phyloP scores from a whole-genome alignment of 2,888 invertebrate species.

The Xestoiulus laeticollis region DNA sequence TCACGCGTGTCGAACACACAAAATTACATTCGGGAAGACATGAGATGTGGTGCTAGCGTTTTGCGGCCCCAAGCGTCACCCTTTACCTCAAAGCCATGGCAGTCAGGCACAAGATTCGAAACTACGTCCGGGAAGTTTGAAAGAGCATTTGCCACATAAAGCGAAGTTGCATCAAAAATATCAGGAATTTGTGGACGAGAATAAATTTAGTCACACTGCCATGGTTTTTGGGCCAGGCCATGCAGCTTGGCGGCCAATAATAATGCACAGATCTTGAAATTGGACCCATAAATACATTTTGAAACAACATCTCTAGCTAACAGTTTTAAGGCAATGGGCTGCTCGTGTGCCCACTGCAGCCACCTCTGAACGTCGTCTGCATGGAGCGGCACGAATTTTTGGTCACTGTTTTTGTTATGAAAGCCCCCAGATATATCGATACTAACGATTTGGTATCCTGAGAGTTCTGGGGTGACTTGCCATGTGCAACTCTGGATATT shows the following conservation, averaged over 20 bases:
- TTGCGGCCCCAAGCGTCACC: neutral
- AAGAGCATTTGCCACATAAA: neutral
- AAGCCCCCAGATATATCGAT: neutral
- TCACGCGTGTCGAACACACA: neutral
- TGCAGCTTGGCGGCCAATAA: neutral
- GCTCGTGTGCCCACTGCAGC: neutral
- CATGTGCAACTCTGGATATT: neutral
- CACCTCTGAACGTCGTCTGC: neutral
- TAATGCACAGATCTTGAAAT: slow-evolving; percentile 1
- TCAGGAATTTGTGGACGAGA: neutral
- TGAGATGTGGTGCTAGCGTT: neutral
- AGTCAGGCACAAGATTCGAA: neutral
- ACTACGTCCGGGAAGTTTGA: neutral
- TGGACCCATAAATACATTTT: neutral
- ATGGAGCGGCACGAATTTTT: neutral
- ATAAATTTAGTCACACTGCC: neutral
- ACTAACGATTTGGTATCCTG: neutral
- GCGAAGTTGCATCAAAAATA: neutral
- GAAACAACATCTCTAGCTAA: neutral
- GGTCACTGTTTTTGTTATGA: neutral
- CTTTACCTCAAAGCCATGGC: neutral
- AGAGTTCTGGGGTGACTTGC: neutral
- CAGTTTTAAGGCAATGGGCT: neutral
- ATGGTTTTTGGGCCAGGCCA: neutral
- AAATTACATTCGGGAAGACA: neutral